Evolutionary conservation across 2,113 vertebrate species (phyloP), one percentile per base, ranked within the genome.

Genomic region (Syngnathus scovelli): DNA sequence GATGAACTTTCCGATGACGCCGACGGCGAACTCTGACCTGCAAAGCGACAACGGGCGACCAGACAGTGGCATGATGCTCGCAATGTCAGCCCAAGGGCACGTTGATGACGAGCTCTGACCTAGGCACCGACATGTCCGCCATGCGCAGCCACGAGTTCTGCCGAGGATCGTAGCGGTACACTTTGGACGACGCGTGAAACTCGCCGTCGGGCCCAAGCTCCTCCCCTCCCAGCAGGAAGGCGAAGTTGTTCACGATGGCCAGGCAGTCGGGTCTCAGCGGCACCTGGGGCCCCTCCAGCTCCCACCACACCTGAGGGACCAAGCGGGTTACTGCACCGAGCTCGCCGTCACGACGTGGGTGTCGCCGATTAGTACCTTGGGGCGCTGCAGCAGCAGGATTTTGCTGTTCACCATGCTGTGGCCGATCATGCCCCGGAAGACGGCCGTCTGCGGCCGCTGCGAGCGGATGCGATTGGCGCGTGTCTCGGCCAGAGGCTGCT

Each of bases 321-420:
- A 13, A 4, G 48, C 9, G 1, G n/a, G 38, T 60, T n/a, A 66
- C 6, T 7, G 49, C 52, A 12, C 9, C 15, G 1, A 10, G 13
- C 23, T 33, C 11, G 12, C 27, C 21, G 55, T 33, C 13, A 4
- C 49, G 37, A 38, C 44, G 46, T 0, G 10, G 11, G 3, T 21
- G 10, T 8, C 9, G 19, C 15, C 10, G 16, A 21, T 1, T 4
- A 23, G 41, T 49, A 90, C 93, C 86, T 96, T 95, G 7, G 96
- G 96, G 69, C 95, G 95, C 90, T 98, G 96, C 82, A 99, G 88
- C 55, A 99, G 93, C 68, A 99, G 93, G 82, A 99, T 98, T 91
- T 99, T 99, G 88, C 95, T 99, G 89, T 99, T 99, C 79, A 98
- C 97, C 97, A 99, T 99, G 84, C 97, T 99, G 91, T 99, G 96